Evolutionary conservation across 2,797 vertebrate genomes (phyloP).

Genomic region (Hemibagrus guttatus): DNA sequence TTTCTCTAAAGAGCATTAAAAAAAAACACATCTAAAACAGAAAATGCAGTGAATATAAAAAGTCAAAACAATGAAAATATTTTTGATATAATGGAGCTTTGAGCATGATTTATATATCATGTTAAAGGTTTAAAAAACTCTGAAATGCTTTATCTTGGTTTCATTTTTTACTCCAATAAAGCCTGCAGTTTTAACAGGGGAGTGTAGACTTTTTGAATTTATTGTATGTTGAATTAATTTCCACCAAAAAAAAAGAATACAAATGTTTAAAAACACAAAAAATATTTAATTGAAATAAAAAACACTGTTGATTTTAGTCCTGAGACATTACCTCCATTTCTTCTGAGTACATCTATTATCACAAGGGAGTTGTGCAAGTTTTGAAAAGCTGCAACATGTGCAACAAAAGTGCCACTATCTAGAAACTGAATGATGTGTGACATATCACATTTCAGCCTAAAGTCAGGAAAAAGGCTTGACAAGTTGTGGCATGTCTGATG

Average conservation of each 20-base stretch:
- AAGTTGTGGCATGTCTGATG: conserved; percentile 29
- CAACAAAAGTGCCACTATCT: conserved; percentile 37
- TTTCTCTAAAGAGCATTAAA: background rate
- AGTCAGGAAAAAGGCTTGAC: conserved; percentile 23
- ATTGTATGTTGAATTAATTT: background rate
- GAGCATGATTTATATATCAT: background rate
- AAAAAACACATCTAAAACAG: background rate
- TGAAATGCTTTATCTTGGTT: background rate
- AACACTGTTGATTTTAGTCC: background rate
- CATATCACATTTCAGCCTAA: conserved; percentile 38
- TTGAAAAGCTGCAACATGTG: conserved; percentile 21
- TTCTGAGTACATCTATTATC: no score
- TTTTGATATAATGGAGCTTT: background rate
- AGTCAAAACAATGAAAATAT: background rate
- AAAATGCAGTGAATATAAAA: background rate
- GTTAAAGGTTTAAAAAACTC: background rate
- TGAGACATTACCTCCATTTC: background rate
- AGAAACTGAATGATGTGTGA: conserved; percentile 20
- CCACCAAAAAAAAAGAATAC: no score
- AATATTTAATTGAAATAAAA: background rate
- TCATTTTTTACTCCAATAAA: background rate
- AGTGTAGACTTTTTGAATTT: background rate
- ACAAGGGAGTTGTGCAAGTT: background rate
- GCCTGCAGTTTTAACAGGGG: background rate
- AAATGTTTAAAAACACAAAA: background rate